Percentiles rank a stretch among this genome's conserved stretches.
phyloP scores from a whole-genome alignment of 2,888 invertebrate species.

The Psococerastis gibbosa region DNA sequence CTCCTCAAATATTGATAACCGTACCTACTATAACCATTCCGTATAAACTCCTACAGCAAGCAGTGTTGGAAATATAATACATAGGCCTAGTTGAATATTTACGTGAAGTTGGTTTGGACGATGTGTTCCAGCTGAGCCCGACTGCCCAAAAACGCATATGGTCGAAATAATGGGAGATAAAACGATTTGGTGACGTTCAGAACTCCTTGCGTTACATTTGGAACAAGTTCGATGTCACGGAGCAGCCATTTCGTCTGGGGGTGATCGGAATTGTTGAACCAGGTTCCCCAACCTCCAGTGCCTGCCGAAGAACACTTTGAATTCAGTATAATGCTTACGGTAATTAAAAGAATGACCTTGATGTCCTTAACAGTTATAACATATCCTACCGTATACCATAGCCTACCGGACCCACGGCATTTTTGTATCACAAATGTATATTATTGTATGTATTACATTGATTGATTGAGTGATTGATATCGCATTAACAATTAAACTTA shows the following conservation, averaged over 20 bases:
- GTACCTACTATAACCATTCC: too few relatives aligned
- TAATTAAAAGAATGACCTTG: too few relatives aligned
- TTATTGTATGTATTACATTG: too few relatives aligned
- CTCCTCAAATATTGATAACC: too few relatives aligned
- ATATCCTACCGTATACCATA: too few relatives aligned
- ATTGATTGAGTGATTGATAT: too few relatives aligned
- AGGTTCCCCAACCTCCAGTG: constrained; percentile 53
- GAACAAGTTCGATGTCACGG: constrained; percentile 45
- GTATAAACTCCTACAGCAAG: too few relatives aligned
- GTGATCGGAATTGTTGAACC: constrained; percentile 54
- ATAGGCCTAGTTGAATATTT: constrained; percentile 24
- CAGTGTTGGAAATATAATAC: too few relatives aligned
- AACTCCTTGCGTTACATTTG: constrained; percentile 44
- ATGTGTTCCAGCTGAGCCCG: constrained; percentile 49
- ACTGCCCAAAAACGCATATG: constrained; percentile 59
- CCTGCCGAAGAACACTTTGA: constrained; percentile 31
- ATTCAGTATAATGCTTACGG: constrained; percentile 5
- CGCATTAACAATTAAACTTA: too few relatives aligned
- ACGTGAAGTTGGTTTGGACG: constrained; percentile 48
- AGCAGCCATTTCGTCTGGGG: constrained; percentile 37
- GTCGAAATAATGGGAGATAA: constrained; percentile 35
- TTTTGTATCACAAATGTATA: too few relatives aligned
- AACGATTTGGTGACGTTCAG: constrained; percentile 53
- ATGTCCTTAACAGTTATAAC: too few relatives aligned
- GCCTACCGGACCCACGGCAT: too few relatives aligned